These are phyloP conservation scores for Trypoxylon attenuatum DNA, from an alignment of 2,888 invertebrate species.

Conservation along the genomic window DNA sequence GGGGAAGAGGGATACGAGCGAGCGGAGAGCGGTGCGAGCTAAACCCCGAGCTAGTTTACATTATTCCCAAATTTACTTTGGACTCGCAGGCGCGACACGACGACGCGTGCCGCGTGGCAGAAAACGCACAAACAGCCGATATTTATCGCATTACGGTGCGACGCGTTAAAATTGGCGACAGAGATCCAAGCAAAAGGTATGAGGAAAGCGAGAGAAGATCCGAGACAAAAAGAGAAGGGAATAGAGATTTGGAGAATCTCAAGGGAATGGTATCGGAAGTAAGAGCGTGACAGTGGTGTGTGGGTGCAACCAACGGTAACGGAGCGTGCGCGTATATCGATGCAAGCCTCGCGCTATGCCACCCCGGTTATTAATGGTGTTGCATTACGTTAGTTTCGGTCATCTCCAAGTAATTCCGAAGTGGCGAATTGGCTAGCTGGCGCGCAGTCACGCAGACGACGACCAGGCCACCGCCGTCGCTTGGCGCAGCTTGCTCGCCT, in stretches of 20 bases:
- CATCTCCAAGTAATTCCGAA: slow-evolving; percentile 27
- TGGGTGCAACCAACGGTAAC: neutral
- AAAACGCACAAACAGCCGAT: neutral
- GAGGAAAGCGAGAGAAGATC: too few species aligned
- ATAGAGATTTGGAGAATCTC: slow-evolving; percentile 1
- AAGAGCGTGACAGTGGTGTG: neutral
- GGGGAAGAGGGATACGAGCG: neutral
- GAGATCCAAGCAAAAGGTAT: too few species aligned
- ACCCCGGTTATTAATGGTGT: slow-evolving; percentile 12
- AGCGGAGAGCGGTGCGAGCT: too few species aligned
- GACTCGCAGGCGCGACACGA: neutral
- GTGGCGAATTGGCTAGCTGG: slow-evolving; percentile 18
- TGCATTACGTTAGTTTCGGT: slow-evolving; percentile 17
- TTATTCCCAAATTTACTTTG: too few species aligned
- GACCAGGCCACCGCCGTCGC: too few species aligned
- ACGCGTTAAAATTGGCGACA: neutral
- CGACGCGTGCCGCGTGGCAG: neutral
- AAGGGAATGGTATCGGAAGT: neutral
- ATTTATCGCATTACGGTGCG: neutral
- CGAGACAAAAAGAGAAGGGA: too few species aligned
- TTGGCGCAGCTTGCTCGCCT: neutral
- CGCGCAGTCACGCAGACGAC: neutral
- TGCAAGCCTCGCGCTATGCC: too few species aligned
- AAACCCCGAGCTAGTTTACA: too few species aligned
- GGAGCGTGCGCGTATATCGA: slow-evolving; percentile 3